These are phyloP conservation scores for Tipula confusa DNA, from an alignment of 2,888 invertebrate genomes.

Conservation along the genomic window DNA sequence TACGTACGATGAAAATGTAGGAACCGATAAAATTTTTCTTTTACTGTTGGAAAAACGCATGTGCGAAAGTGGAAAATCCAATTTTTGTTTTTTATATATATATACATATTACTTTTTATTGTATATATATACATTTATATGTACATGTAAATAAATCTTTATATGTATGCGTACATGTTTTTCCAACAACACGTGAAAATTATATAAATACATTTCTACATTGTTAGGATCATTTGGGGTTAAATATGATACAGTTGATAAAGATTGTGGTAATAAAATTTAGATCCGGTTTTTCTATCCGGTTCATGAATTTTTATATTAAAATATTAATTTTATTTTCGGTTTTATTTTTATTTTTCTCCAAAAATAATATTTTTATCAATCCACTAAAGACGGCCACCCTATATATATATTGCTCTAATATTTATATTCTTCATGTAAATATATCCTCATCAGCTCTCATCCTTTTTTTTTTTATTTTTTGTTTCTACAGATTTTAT, in stretches of 20 bases:
- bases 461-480: no score
- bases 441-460: background rate
- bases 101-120: background rate
- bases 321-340: conserved; percentile 13
- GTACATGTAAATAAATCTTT: background rate
- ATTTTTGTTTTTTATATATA: background rate
- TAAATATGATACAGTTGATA: conserved; percentile 28
- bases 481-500: background rate
- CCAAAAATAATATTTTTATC: background rate
- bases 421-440: background rate
- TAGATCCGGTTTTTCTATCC: conserved; percentile 26
- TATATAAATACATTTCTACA: background rate
- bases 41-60: conserved; percentile 21
- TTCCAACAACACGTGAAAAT: conserved; percentile 27
- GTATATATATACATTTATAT: background rate
- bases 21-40: conserved; percentile 26
- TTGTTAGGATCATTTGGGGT: conserved; percentile 29
- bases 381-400: background rate
- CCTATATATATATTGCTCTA: background rate
- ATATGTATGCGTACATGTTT: background rate
- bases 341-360: background rate
- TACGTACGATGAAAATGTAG: background rate
- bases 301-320: conserved; percentile 29
- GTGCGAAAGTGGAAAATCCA: conserved; percentile 28
- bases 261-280: conserved; percentile 28